phyloP scores from a whole-genome alignment of 2,113 vertebrate genomes.

The Edolisoma coerulescens region DNA sequence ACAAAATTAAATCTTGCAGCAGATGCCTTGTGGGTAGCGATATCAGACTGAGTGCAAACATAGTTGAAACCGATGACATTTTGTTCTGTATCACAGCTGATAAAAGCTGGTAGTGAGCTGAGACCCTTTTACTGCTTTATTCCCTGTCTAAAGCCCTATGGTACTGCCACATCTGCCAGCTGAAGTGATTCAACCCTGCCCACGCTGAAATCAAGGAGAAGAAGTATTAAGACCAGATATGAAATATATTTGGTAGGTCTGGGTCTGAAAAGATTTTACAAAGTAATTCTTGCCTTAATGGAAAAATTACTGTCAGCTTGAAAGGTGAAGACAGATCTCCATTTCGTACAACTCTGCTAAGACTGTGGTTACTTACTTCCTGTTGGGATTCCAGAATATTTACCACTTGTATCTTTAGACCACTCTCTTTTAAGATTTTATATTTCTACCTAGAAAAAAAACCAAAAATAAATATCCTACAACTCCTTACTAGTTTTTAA shows the following conservation, averaged over 20 bases:
- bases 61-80: conserved; percentile 8
- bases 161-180: not conserved
- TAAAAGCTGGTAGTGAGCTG: not conserved
- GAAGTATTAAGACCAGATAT: not conserved
- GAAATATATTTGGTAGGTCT: not conserved
- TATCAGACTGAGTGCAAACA: conserved; percentile 51
- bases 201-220: not conserved
- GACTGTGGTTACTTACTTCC: not conserved
- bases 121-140: not conserved
- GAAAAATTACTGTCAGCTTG: not conserved
- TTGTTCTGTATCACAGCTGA: conserved; percentile 14
- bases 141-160: not conserved
- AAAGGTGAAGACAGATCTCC: not conserved
- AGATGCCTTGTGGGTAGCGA: conserved; percentile 52
- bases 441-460: not conserved
- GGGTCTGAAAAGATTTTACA: not conserved
- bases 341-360: not conserved
- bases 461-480: not conserved
- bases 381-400: not conserved
- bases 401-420: not conserved
- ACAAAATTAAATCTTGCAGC: conserved; percentile 49
- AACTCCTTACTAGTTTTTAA: not conserved
- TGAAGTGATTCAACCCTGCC: not conserved
- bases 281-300: not conserved
- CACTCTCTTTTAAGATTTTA: not conserved